Evolutionary conservation across 2,797 vertebrate species (phyloP), one percentile per base, ranked within the genome.

Genomic region (Takifugu ocellatus): DNA sequence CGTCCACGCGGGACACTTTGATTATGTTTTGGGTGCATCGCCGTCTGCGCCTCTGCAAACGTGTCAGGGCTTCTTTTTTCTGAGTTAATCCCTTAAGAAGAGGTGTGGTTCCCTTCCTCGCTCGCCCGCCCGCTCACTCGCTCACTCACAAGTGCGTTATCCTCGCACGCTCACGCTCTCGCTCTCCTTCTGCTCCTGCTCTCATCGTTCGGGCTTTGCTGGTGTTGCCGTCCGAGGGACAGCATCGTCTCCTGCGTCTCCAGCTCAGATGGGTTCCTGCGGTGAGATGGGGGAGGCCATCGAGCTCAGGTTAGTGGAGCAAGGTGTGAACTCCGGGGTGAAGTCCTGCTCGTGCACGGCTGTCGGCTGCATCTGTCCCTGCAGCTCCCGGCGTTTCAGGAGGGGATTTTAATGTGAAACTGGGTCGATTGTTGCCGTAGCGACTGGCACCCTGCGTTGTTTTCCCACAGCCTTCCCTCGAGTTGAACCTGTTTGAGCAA

Each of bases 71-170:
- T 29, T 80, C 58, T 54, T 80, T 83, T 77, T 82, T 74, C 84
- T 27, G 84, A 87, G 81, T 90, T 88, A 87, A 90, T 90, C 87
- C 82, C 77, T 87, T 77, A 85, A 86, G 84, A 89, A 85, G 89
- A 88, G 87, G 84, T 85, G 73, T 83, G 83, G 80, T 68, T 84
- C 68, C 76, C 49, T 79, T 68, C 17, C 72, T 73, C 69, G 45
- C 63, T 65, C 72, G 21, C 36, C 44, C 62, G 15, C 79, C 68
- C 82, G 74, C 70, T 14, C 70, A 66, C 68, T 59, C 75, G 25
- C 57, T 81, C 71, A 57, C 74, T 78, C 66, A 26, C 21, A 63
- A 82, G 76, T 60, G 55, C 72, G 66, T 54, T 74, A 77, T 79
- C 84, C 82, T 86, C 84, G 78, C 83, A 80, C 63, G 59, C 72